A percentile compares a stretch with the other conserved stretches of the same genome.
Evolutionary conservation across 2,797 vertebrate genomes (phyloP).

Genomic region (Artibeus jamaicensis): DNA sequence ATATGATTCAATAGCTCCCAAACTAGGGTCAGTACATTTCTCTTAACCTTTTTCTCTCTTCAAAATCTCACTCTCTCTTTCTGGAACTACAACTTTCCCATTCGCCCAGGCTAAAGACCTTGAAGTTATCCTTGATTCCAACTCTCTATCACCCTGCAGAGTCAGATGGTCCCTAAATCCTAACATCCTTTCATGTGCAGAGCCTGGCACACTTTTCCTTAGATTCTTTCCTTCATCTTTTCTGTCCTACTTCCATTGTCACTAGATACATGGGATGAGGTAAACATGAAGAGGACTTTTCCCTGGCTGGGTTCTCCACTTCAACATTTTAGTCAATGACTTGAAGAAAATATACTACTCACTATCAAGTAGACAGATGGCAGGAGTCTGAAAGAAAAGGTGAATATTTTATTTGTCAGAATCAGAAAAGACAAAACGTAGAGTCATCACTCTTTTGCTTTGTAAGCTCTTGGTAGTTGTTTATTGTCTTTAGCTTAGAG

Average conservation of each 20-base stretch:
- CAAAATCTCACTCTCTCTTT: constrained; percentile 2
- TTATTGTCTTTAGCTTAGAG: background rate
- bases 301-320: background rate
- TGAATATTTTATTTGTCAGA: background rate
- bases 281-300: background rate
- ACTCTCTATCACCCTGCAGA: background rate
- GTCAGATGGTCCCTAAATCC: background rate
- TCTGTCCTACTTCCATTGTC: background rate
- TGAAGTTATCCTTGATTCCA: background rate
- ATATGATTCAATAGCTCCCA: background rate
- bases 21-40: background rate
- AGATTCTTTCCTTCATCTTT: background rate
- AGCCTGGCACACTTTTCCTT: background rate
- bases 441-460: background rate
- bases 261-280: background rate
- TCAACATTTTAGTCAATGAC: background rate
- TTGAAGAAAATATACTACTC: background rate
- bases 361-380: background rate
- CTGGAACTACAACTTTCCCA: background rate
- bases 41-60: background rate
- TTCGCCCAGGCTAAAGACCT: background rate
- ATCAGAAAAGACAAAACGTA: background rate
- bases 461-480: background rate
- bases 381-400: background rate
- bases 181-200: background rate